Evolutionary conservation across 1,140 invertebrate species (phyloP), one percentile per base, ranked within the genome.

Genomic region (Pygmarrhopalites habei): DNA sequence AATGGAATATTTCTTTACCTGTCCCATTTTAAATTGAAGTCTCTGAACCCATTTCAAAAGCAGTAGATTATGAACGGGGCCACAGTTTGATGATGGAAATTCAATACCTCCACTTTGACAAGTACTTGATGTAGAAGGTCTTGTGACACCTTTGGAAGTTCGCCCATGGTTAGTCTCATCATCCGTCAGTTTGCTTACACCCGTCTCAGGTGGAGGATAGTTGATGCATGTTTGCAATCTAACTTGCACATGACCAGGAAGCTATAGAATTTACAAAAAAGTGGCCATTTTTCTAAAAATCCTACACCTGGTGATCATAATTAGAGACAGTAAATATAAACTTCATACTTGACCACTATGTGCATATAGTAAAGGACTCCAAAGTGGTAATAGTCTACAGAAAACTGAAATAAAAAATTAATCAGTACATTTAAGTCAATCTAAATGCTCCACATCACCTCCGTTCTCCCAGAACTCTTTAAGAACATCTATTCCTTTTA

Each of bases 11-110:
- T n/a, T n/a, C n/a, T n/a, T n/a, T n/a, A n/a, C n/a, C 79, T 98
- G 94, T 1, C 91, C 92, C 85, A 98, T 95, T 81, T 97, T 98
- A 73, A 98, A 96, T 75, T 98, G 90, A 56, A 98, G 80, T 62
- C 92, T 80, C 75, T 95, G 90, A 19, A 99, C 77, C 88, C 94
- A 97, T 65, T 86, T 84, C 1, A 93, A 76, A 14, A 95, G 79
- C 4, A 74, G 49, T 7, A 69, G 30, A 57, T 70, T 70, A 28
- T 66, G 63, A 23, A 67, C 65, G 1, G 72, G 65, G 12, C 69
- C 69, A 56, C 65, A 67, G 1, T 61, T 43, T 1, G 63, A 49
- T 30, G 64, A 62, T 29, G 69, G 66, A 39, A 71, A 65, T 52
- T 71, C 69, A 25, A 67, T 63, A 12, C 53, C 65, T 21, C 60